Percentiles rank a stretch among this genome's conserved stretches.
These are phyloP conservation scores for Rhinichthys osculus DNA, from an alignment of 2,797 vertebrate species.

Conservation along the genomic window DNA sequence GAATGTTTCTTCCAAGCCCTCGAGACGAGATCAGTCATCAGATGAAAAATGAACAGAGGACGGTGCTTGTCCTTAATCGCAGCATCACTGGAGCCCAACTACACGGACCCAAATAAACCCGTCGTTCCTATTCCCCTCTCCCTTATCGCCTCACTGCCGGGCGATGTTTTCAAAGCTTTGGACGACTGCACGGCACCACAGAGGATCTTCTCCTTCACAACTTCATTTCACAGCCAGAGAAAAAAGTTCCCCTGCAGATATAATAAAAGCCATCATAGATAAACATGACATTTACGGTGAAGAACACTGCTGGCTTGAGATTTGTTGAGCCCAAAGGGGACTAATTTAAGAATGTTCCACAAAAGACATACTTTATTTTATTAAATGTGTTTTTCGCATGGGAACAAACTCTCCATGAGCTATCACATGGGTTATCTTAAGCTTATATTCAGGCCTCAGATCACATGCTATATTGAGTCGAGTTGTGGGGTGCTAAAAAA, in stretches of 20 bases:
- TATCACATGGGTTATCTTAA: constrained; percentile 36
- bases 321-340: background rate
- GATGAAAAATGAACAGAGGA: constrained; percentile 63
- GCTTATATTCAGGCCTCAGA: constrained; percentile 15
- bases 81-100: constrained; percentile 60
- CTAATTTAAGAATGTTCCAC: background rate
- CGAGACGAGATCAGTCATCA: constrained; percentile 58
- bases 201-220: constrained; percentile 15
- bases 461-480: constrained; percentile 17
- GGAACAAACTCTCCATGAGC: constrained; percentile 7
- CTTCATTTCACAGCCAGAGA: constrained; percentile 28
- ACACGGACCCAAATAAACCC: constrained; percentile 63
- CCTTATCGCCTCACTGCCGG: constrained; percentile 73
- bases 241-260: constrained; percentile 1
- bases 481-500: constrained; percentile 27
- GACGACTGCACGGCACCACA: background rate
- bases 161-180: constrained; percentile 50
- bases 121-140: constrained; percentile 63
- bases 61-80: constrained; percentile 66
- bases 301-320: constrained; percentile 8
- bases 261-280: background rate
- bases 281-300: constrained; percentile 5
- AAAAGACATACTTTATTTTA: background rate
- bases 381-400: background rate
- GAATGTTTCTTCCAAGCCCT: constrained; percentile 53